phyloP scores from a whole-genome alignment of 2,113 vertebrate genomes.

The Picathartes gymnocephalus region DNA sequence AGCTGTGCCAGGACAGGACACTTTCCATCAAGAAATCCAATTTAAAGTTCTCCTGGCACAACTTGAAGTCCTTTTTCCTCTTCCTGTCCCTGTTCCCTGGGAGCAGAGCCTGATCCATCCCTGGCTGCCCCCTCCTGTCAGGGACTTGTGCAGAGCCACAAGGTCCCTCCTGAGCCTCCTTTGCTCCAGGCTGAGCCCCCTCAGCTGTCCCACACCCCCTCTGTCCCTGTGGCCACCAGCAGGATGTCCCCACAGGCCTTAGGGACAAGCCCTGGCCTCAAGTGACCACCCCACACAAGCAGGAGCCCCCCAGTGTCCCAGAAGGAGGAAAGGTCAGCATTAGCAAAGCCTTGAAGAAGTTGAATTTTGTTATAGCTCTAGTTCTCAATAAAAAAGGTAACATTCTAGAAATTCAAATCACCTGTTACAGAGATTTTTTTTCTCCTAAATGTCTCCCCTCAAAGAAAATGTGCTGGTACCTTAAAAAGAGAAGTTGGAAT shows the following conservation, averaged over 20 bases:
- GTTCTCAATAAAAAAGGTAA: not conserved
- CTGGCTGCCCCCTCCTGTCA: not conserved
- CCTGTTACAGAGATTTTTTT: not conserved
- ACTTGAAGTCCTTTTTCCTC: not conserved
- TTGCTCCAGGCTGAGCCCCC: not conserved
- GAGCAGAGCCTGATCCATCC: accelerated
- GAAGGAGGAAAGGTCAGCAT: not conserved
- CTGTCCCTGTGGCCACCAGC: not conserved
- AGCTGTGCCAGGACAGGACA: not conserved
- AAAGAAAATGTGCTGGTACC: not conserved
- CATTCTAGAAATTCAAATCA: not conserved
- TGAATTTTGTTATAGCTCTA: not conserved
- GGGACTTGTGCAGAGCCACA: not conserved
- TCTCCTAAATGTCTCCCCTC: not conserved
- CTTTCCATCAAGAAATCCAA: not conserved
- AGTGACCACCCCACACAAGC: not conserved
- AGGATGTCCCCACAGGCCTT: not conserved
- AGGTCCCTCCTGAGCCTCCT: not conserved
- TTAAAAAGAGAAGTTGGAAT: not conserved
- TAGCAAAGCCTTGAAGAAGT: not conserved
- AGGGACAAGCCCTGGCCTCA: not conserved
- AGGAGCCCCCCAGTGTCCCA: not conserved
- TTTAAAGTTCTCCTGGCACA: not conserved
- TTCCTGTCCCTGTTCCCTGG: not conserved
- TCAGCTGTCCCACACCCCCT: not conserved